A percentile compares a stretch with the other conserved stretches of the same genome.
phyloP scores from a whole-genome alignment of 2,797 vertebrate genomes.

The Siniperca undulata region DNA sequence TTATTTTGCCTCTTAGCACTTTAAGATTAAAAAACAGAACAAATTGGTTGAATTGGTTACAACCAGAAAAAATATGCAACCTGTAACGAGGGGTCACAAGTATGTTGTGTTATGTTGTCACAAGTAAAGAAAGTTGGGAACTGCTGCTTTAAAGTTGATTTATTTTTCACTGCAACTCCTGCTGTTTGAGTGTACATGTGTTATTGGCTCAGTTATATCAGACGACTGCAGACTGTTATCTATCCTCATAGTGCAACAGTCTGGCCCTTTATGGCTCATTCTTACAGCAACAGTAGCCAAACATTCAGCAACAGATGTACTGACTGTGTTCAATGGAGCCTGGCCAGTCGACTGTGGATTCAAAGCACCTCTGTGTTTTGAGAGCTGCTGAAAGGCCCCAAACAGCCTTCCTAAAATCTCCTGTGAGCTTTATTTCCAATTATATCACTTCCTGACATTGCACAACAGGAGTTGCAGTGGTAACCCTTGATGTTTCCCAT shows the following conservation, averaged over 20 bases:
- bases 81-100: background rate
- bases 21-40: background rate
- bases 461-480: constrained; percentile 17
- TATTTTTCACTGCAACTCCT: constrained; percentile 27
- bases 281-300: constrained; percentile 60
- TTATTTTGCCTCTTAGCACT: background rate
- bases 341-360: constrained; percentile 41
- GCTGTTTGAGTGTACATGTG: constrained; percentile 19
- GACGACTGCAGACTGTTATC: constrained; percentile 43
- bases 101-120: background rate
- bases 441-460: constrained; percentile 53
- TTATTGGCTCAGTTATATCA: constrained; percentile 40
- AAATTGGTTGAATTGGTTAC: background rate
- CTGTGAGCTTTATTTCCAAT: constrained; percentile 34
- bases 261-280: constrained; percentile 53
- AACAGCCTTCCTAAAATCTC: constrained; percentile 40
- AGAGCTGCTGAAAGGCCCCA: constrained; percentile 39
- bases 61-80: background rate
- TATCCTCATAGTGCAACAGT: constrained; percentile 23
- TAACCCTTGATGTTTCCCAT: constrained; percentile 34
- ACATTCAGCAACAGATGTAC: constrained; percentile 55
- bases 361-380: constrained; percentile 48
- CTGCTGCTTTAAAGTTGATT: background rate
- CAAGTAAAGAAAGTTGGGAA: background rate
- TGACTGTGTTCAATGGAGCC: constrained; percentile 48